These are phyloP conservation scores for Hestina assimilis DNA, from an alignment of 1,140 invertebrate species.

Conservation along the genomic window DNA sequence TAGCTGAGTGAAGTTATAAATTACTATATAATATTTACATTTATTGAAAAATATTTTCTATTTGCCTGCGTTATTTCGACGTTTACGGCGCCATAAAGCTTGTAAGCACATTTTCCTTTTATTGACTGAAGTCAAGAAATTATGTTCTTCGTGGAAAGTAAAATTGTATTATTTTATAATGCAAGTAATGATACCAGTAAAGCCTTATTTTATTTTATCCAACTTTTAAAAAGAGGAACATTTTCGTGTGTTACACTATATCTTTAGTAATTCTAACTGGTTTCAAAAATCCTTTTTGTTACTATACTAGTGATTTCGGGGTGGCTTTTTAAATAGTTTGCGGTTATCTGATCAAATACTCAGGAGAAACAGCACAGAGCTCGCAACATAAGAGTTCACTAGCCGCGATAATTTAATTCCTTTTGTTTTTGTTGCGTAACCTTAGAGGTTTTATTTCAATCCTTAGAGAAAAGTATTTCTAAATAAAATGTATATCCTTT, in stretches of 20 bases:
- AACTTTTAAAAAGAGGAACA: not conserved
- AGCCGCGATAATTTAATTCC: too few relatives aligned
- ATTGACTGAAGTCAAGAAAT: conserved; percentile 4
- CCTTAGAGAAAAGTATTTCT: too few relatives aligned
- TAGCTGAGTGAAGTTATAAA: not conserved
- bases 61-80: conserved; percentile 18
- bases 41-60: conserved; percentile 13
- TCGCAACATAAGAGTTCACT: too few relatives aligned
- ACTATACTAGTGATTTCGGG: too few relatives aligned
- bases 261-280: not conserved
- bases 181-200: not conserved
- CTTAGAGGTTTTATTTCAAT: too few relatives aligned
- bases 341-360: too few relatives aligned
- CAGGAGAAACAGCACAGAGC: too few relatives aligned
- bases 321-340: too few relatives aligned
- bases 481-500: too few relatives aligned
- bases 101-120: conserved; percentile 19
- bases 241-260: not conserved
- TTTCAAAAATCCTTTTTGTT: too few relatives aligned
- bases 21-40: not conserved
- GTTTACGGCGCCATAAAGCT: conserved; percentile 15
- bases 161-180: conserved; percentile 1
- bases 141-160: not conserved
- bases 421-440: too few relatives aligned
- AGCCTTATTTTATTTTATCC: not conserved